These are phyloP conservation scores for Phyto melanocephala DNA, from an alignment of 2,888 invertebrate species.

Conservation along the genomic window DNA sequence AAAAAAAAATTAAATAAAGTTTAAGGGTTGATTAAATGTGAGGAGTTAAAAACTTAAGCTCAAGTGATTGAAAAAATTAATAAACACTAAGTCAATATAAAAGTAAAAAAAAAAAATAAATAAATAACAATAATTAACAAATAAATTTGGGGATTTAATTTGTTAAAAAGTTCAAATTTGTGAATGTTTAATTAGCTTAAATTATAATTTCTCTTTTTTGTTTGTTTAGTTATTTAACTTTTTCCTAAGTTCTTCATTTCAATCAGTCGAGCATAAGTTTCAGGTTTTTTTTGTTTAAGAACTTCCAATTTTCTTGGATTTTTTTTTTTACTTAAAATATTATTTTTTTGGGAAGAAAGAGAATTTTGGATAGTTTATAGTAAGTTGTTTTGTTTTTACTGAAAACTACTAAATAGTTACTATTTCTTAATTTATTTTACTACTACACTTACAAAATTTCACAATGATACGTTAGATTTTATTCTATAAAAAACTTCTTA, in stretches of 20 bases:
- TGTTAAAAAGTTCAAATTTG: conserved; percentile 29
- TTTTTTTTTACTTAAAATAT: conserved; percentile 60
- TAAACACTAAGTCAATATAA: neutral
- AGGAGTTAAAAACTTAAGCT: conserved; percentile 71
- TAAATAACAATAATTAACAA: neutral
- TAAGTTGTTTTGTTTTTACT: conserved; percentile 27
- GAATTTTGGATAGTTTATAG: neutral
- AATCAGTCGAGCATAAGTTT: conserved; percentile 78
- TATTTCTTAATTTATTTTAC: conserved; percentile 35
- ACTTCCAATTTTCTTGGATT: conserved; percentile 35
- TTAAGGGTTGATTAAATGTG: neutral
- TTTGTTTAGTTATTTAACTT: neutral
- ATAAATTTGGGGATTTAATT: neutral
- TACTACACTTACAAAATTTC: conserved; percentile 58
- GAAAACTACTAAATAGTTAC: conserved; percentile 54
- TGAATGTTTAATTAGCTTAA: neutral
- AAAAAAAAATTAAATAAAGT: conserved; percentile 12
- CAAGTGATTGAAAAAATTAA: conserved; percentile 75
- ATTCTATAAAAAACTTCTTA: conserved; percentile 54
- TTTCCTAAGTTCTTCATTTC: conserved; percentile 72
- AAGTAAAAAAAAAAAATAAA: conserved; percentile 7
- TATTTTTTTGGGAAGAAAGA: neutral
- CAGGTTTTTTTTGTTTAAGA: conserved; percentile 46
- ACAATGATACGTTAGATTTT: conserved; percentile 51
- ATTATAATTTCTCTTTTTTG: conserved; percentile 8